phyloP scores from a whole-genome alignment of 2,888 invertebrate species.

The Yponomeuta plumbellus region DNA sequence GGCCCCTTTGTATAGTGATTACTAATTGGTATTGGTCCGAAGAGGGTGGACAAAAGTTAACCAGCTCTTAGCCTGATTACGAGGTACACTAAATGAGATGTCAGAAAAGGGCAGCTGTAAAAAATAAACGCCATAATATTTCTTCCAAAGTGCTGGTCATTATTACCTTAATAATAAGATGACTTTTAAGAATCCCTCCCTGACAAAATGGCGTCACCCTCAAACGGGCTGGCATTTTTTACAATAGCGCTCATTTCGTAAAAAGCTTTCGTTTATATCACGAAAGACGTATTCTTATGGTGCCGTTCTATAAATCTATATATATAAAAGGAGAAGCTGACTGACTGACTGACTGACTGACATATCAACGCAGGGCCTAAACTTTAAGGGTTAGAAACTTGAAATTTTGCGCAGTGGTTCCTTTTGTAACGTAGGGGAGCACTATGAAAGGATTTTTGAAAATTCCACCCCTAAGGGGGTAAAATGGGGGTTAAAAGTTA shows the following conservation, averaged over 20 bases:
- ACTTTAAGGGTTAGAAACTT: too few relatives aligned
- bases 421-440: too few relatives aligned
- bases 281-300: background rate
- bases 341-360: too few relatives aligned
- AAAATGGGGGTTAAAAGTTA: too few relatives aligned
- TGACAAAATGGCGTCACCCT: conserved; percentile 13
- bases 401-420: too few relatives aligned
- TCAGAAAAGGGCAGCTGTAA: background rate
- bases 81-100: conserved; percentile 2
- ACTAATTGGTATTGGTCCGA: too few relatives aligned
- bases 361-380: too few relatives aligned
- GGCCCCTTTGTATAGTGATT: too few relatives aligned
- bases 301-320: background rate
- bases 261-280: background rate
- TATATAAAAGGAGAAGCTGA: too few relatives aligned
- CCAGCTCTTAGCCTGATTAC: conserved; percentile 8
- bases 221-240: conserved; percentile 9
- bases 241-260: conserved; percentile 6
- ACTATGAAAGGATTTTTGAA: too few relatives aligned
- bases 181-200: conserved; percentile 13
- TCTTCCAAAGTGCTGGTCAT: conserved; percentile 12
- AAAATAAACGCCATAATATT: background rate
- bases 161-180: conserved; percentile 12
- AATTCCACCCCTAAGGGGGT: too few relatives aligned
- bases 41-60: background rate